Percentiles rank a stretch among this genome's conserved stretches.
Conservation (phyloP, 2,797 vertebrate genomes). For the Acanthornis magna region DNA sequence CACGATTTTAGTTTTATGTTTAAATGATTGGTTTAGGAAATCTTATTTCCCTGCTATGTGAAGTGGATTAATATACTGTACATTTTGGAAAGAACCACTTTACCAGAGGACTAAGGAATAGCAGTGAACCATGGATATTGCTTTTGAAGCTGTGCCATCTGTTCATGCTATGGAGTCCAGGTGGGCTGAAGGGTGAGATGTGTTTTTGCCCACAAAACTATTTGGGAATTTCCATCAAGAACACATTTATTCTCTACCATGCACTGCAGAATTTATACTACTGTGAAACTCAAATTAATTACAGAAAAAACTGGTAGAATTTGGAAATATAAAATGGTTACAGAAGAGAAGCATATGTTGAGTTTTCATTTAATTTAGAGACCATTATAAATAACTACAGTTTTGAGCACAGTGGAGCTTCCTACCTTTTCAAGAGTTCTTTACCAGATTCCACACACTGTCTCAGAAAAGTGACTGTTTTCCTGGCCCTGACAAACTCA, state of each 20-base stretch:
- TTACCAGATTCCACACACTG: not conserved
- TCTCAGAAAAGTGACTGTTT: not conserved
- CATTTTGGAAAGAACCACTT: not conserved
- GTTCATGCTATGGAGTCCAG: not conserved
- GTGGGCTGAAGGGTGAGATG: not conserved
- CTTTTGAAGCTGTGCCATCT: not conserved
- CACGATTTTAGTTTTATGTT: not conserved
- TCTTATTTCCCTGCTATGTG: not conserved
- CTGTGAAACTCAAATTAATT: not conserved
- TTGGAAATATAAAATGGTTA: not conserved
- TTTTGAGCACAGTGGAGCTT: not conserved
- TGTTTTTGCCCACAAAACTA: not conserved
- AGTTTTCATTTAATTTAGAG: not conserved
- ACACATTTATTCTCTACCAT: not conserved
- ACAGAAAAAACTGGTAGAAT: not conserved
- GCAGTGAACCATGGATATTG: not conserved
- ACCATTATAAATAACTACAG: not conserved
- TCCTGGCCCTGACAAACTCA: not conserved
- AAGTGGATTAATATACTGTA: not conserved
- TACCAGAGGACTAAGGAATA: not conserved
- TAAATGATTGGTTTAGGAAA: not conserved
- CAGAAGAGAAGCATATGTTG: not conserved
- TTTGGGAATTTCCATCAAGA: not conserved
- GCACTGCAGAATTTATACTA: not conserved
- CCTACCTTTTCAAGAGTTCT: not conserved